Evolutionary conservation across 2,113 vertebrate genomes (phyloP).

Genomic region (Syrrhaptes paradoxus): DNA sequence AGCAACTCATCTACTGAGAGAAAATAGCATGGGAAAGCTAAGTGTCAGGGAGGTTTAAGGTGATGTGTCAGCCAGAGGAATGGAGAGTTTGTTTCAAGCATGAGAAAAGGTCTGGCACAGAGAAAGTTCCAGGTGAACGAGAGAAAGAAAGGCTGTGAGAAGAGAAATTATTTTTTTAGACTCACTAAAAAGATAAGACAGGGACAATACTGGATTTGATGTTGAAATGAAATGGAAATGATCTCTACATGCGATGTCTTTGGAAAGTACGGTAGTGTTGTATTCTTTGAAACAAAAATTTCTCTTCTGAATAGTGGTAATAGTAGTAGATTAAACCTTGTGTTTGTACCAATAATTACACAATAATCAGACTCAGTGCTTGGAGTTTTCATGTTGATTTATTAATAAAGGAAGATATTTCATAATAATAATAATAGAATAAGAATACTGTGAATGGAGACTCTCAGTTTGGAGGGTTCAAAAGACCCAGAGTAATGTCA

Average conservation of each 20-base stretch:
- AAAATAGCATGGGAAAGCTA: background rate
- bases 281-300: background rate
- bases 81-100: background rate
- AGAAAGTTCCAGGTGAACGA: background rate
- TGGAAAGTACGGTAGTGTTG: background rate
- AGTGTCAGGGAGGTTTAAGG: background rate
- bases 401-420: background rate
- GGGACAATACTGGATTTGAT: background rate
- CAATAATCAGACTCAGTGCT: accelerated
- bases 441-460: background rate
- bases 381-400: background rate
- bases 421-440: background rate
- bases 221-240: background rate
- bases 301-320: background rate
- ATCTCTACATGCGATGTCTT: background rate
- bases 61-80: background rate
- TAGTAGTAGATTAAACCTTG: background rate
- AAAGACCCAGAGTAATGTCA: background rate
- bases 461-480: background rate
- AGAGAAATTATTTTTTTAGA: background rate
- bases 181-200: background rate
- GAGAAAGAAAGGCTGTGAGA: background rate
- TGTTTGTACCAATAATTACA: background rate
- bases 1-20: background rate
- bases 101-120: constrained; percentile 1